Evolutionary conservation across 1,140 invertebrate species (phyloP).

Genomic region (Campodea augens): DNA sequence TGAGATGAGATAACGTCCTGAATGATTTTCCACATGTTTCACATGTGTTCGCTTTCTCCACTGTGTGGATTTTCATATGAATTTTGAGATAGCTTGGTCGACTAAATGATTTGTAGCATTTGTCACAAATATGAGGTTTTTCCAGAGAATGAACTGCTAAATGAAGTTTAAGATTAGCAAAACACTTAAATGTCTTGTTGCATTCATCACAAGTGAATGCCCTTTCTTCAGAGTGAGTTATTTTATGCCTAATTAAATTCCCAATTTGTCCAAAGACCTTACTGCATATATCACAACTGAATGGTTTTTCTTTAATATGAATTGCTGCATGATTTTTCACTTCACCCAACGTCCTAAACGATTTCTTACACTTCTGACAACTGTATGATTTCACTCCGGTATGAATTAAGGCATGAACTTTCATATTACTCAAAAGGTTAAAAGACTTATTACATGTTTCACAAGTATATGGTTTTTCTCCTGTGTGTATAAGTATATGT

Average conservation of each 20-base stretch:
- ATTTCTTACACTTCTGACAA: too few species aligned
- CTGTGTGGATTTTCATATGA: not conserved
- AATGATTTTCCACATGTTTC: not conserved
- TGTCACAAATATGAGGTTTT: not conserved
- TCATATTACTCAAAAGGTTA: too few species aligned
- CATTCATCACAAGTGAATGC: not conserved
- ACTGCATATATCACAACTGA: not conserved
- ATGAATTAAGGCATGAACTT: too few species aligned
- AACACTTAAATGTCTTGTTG: not conserved
- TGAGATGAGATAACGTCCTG: not conserved
- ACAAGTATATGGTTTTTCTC: too few species aligned
- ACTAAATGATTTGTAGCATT: not conserved
- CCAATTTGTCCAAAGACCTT: not conserved
- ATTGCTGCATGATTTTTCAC: too few species aligned
- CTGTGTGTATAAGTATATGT: too few species aligned
- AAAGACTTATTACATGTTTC: too few species aligned
- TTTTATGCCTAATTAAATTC: not conserved
- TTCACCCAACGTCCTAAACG: too few species aligned
- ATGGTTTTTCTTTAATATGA: not conserved
- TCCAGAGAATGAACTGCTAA: not conserved
- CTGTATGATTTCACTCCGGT: too few species aligned
- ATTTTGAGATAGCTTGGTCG: not conserved
- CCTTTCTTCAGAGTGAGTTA: not conserved
- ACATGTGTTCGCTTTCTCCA: not conserved
- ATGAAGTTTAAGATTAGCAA: not conserved